Base-by-base conservation (phyloP, 2,888 invertebrate species). In the Nasonovia ribisnigri region DNA sequence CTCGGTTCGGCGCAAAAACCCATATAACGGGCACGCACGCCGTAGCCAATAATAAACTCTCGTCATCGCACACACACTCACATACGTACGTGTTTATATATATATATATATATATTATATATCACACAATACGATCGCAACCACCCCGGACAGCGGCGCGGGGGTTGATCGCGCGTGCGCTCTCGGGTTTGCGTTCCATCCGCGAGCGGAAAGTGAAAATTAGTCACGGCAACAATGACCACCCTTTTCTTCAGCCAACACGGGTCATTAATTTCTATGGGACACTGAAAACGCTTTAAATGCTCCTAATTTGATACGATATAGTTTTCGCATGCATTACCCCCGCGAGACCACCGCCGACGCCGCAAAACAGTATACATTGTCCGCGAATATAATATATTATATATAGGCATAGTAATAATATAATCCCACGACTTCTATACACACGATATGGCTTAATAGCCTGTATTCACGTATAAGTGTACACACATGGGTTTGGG, bases 291-390 rank as follows among this genome's bases (percentile, higher is more conserved):
- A 93, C 90, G 93, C 93, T 93, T 93, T 93, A 93, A 93, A 93
- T 90, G 93, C 84, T 93, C 90, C 93, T 92, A 92, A 92, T 92
- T 92, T 92, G 89, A 93, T 93, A 93, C 93, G 93, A 92, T 93
- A 67, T 84, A 46, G 89, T 93, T 93, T 93, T 93, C 93, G 93
- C 93, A 84, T 84, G 88, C 93, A 67, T 90, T 67, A 67, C 42
- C 67, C 67, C 67, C 90, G 88, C 77, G 20, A 77, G 77, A 77
- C 77, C 51, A 51, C 51, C 57, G 57, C 57, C 88, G 51, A 77
- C 77, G 77, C 77, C 36, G 36, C 77, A 77, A 54, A 26, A 54
- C n/a, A n/a, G 54, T 54, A 84, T 90, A 90, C 67, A 90, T 90
- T 90, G 90, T 90, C 77, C 90, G 84, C 54, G 84, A 84, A 84